Conservation (phyloP, 2,888 invertebrate genomes). For the Copidosoma aretas region DNA sequence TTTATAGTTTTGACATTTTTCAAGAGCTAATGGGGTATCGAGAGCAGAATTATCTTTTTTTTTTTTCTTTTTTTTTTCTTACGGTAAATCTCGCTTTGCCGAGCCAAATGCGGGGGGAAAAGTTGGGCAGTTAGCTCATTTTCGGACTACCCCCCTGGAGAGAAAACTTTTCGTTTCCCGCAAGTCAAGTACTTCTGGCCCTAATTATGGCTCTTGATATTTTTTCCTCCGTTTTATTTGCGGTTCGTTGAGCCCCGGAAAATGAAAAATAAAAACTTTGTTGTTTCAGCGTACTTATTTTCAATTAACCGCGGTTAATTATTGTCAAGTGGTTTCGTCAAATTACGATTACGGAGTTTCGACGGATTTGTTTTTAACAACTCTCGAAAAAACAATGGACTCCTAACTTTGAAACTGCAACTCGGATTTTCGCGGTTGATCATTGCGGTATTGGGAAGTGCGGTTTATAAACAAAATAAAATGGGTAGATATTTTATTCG, state of each 20-base stretch:
- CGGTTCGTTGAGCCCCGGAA: background rate
- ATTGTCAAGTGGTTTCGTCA: constrained; percentile 16
- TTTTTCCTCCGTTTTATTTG: constrained; percentile 19
- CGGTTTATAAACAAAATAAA: no score
- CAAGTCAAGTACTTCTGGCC: constrained; percentile 30
- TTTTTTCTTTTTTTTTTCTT: constrained; percentile 14
- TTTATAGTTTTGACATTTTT: constrained; percentile 8
- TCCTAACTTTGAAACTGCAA: no score
- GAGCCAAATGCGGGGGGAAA: constrained; percentile 32
- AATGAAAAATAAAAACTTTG: background rate
- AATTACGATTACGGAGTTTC: background rate
- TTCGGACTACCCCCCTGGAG: constrained; percentile 7
- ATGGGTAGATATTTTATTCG: no score
- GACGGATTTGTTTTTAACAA: no score
- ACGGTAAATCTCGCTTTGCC: constrained; percentile 17
- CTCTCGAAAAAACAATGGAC: no score
- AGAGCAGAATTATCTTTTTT: background rate
- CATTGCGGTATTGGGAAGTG: no score
- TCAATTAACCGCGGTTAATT: constrained; percentile 10
- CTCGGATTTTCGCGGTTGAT: no score
- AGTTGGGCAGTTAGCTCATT: constrained; percentile 33
- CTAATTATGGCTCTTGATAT: constrained; percentile 37
- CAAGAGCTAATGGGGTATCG: constrained; percentile 22
- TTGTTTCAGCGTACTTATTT: constrained; percentile 1
- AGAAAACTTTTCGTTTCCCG: constrained; percentile 36